A percentile compares a stretch with the other conserved stretches of the same genome.
These are phyloP conservation scores for Pristiophorus japonicus DNA, from an alignment of 2,113 vertebrate species.

Conservation along the genomic window DNA sequence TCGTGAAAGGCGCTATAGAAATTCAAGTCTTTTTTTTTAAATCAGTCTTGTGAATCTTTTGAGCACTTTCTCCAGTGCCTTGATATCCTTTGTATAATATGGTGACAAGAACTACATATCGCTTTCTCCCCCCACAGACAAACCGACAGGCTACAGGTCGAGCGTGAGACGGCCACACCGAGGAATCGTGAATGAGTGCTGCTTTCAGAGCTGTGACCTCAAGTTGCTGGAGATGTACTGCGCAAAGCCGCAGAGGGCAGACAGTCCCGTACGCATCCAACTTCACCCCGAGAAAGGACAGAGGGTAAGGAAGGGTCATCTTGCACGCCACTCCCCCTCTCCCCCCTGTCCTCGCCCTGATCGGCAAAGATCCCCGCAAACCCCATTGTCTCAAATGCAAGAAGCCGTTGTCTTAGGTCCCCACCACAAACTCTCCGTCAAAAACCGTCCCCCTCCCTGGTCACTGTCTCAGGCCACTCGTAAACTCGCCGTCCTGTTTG, in stretches of 20 bases:
- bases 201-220: constrained; percentile 97
- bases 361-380: neutral
- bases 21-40: no score
- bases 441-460: neutral
- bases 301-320: constrained; percentile 62
- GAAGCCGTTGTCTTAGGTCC: neutral
- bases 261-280: constrained; percentile 83
- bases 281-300: constrained; percentile 90
- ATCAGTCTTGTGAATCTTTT: neutral
- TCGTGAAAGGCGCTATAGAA: no score
- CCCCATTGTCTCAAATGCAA: neutral
- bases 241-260: constrained; percentile 79
- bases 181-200: constrained; percentile 97
- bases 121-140: constrained; percentile 57
- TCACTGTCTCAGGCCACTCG: neutral
- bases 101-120: neutral
- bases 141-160: constrained; percentile 88
- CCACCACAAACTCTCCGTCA: neutral
- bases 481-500: neutral
- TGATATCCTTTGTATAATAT: neutral
- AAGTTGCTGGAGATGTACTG: constrained; percentile 96
- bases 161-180: constrained; percentile 78
- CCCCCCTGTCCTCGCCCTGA: no score
- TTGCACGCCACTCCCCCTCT: accelerated
- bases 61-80: neutral